These are phyloP conservation scores for Arnoldichthys spilopterus DNA, from an alignment of 2,797 vertebrate genomes.

Conservation along the genomic window DNA sequence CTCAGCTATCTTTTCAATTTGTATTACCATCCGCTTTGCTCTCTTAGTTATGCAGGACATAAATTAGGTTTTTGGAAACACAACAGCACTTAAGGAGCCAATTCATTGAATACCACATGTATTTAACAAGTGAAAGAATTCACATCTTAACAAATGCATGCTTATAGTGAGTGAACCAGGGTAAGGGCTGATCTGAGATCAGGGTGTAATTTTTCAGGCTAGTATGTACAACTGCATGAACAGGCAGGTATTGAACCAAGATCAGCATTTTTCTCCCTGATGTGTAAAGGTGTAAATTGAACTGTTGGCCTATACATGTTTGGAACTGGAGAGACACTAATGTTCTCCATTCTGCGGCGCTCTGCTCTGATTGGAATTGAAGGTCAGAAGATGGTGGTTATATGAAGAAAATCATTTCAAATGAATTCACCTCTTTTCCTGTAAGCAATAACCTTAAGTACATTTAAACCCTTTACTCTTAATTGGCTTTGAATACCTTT, in stretches of 20 bases:
- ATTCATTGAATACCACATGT: not conserved
- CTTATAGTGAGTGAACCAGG: not conserved
- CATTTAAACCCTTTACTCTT: constrained; percentile 40
- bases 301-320: not conserved
- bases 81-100: not conserved
- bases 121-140: not conserved
- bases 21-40: constrained; percentile 38
- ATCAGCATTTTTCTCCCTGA: not conserved
- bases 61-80: constrained; percentile 34
- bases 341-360: constrained; percentile 19
- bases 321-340: constrained; percentile 6
- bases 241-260: not conserved
- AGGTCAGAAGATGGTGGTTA: constrained; percentile 24
- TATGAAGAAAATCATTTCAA: constrained; percentile 35
- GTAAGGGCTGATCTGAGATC: not conserved
- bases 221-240: not conserved
- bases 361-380: constrained; percentile 33
- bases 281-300: not conserved
- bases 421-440: constrained; percentile 15
- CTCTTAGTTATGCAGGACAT: constrained; percentile 52
- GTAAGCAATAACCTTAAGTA: constrained; percentile 18
- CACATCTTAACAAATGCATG: not conserved
- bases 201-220: not conserved
- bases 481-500: constrained; percentile 35
- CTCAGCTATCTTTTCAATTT: constrained; percentile 41